Evolutionary conservation across 35 echinoderm and acorn worm genomes (phyloP), one percentile per base, ranked within the genome.

Genomic region (Antedon bifida): DNA sequence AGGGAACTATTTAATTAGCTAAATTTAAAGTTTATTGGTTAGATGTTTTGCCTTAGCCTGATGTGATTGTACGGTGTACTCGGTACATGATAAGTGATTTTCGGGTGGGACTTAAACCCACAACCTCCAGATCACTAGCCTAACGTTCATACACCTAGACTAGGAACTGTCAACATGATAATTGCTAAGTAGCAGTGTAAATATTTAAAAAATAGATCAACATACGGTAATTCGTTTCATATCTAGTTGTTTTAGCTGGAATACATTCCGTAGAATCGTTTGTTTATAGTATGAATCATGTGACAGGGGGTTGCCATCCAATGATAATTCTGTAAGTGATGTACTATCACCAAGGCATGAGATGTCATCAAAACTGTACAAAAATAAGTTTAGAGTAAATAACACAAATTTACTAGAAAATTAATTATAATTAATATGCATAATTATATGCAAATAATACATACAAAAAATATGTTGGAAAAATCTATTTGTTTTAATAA

Each of bases 181-280:
- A n/a, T n/a, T n/a, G n/a, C n/a, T n/a, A n/a, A n/a, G n/a, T n/a
- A n/a, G n/a, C n/a, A n/a, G n/a, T n/a, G n/a, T n/a, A n/a, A n/a
- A n/a, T n/a, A n/a, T n/a, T n/a, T n/a, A n/a, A n/a, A n/a, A n/a
- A n/a, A n/a, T n/a, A n/a, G n/a, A n/a, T n/a, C n/a, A n/a, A 85
- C 91, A 75, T 78, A 97, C 94, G 23, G 94, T 87, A 10, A 97
- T 92, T 75, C 86, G 90, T 64, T 97, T 92, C 90, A 92, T 92
- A 35, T 97, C 94, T 28, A 97, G 82, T 78, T 92, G 88, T 80
- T 76, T 90, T 8, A 97, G 87, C 36, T 92, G 91, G 17, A 78
- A 34, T 79, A 92, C 81, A 64, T 80, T 77, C 35, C 81, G 86
- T 13, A 97, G 79, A 16, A 97, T 42, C 16, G 83, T 97, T 55